Evolutionary conservation across 2,888 invertebrate genomes (phyloP).

Genomic region (Yponomeuta cagnagella): DNA sequence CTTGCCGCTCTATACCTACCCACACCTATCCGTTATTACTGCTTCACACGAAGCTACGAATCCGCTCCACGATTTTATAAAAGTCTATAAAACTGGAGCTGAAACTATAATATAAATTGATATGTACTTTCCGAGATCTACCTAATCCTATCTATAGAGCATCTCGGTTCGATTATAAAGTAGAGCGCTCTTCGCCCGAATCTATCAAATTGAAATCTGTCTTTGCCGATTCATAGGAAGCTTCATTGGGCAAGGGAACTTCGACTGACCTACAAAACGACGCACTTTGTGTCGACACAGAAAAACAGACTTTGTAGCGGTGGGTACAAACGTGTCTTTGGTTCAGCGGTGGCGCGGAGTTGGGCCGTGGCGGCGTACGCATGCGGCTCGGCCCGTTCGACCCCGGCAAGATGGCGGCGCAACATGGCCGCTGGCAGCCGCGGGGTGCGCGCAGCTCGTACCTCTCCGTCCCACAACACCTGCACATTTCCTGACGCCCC

Average conservation of each 20-base stretch:
- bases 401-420: slow-evolving; percentile 73
- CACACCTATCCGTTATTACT: not conserved
- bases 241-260: slow-evolving; percentile 56
- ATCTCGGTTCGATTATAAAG: not conserved
- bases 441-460: slow-evolving; percentile 58
- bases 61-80: not conserved
- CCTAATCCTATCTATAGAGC: not conserved
- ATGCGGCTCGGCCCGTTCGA: slow-evolving; percentile 68
- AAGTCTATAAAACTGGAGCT: not conserved
- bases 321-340: slow-evolving; percentile 42
- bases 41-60: not conserved
- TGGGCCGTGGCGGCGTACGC: slow-evolving; percentile 67
- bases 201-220: slow-evolving; percentile 61
- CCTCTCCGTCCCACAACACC: slow-evolving; percentile 61
- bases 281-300: slow-evolving; percentile 36
- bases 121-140: not conserved
- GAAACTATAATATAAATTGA: not conserved
- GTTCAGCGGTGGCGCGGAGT: slow-evolving; percentile 38
- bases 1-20: not conserved
- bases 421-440: slow-evolving; percentile 75
- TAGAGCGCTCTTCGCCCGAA: slow-evolving; percentile 24
- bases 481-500: slow-evolving; percentile 56
- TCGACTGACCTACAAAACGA: slow-evolving; percentile 67
- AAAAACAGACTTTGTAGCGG: slow-evolving; percentile 44
- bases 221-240: slow-evolving; percentile 59